Percentiles rank a stretch among this genome's conserved stretches.
Conservation (phyloP, 2,113 vertebrate genomes). For the Hirundichthys speculiger region DNA sequence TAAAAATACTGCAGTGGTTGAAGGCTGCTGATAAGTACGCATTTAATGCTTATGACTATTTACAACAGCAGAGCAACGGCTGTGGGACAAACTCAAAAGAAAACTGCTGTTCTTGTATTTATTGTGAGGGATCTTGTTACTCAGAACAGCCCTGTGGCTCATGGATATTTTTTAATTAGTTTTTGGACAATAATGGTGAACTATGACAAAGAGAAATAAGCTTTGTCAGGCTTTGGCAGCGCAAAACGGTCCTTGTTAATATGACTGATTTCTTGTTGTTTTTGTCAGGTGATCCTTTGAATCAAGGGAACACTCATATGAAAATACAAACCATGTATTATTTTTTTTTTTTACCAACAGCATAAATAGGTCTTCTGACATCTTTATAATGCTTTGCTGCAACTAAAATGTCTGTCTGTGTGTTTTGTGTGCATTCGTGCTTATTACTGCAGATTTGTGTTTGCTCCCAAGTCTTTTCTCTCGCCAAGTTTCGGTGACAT, state of each 20-base stretch:
- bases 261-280: neutral
- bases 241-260: neutral
- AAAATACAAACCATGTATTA: no score
- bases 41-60: neutral
- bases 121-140: slow-evolving; percentile 7
- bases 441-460: no score
- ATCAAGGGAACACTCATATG: no score
- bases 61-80: slow-evolving; percentile 6
- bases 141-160: neutral
- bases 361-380: no score
- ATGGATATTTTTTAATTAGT: neutral
- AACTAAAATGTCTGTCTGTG: no score
- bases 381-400: no score
- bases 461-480: no score
- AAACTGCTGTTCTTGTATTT: slow-evolving; percentile 7
- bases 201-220: neutral
- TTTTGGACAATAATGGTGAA: neutral
- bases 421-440: no score
- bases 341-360: no score
- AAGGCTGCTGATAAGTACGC: neutral
- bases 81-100: slow-evolving; percentile 9
- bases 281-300: neutral
- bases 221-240: neutral
- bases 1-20: neutral
- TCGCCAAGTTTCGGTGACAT: no score